phyloP scores from a whole-genome alignment of 2,888 invertebrate species.

The Sinohyriopsis cumingii region DNA sequence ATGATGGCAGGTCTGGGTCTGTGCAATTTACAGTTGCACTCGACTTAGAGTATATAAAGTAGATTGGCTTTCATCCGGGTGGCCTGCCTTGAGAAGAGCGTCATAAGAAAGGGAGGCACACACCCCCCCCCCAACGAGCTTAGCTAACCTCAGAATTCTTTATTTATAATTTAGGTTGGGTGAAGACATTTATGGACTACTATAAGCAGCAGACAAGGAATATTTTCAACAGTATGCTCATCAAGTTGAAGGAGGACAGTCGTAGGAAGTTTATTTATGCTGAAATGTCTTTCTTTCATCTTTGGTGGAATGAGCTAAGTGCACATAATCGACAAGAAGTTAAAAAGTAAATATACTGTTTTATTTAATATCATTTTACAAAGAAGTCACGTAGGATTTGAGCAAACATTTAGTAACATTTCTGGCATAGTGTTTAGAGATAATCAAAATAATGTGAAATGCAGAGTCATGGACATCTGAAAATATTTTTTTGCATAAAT shows the following conservation, averaged over 20 bases:
- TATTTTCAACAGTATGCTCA: conserved; percentile 92
- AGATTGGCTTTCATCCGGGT: no score
- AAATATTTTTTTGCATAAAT: no score
- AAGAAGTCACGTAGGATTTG: background rate
- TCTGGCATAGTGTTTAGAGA: background rate
- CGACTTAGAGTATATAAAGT: no score
- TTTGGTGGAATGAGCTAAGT: conserved; percentile 89
- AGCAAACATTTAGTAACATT: background rate
- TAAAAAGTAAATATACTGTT: conserved; percentile 63
- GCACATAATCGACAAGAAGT: conserved; percentile 77
- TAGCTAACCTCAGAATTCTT: background rate
- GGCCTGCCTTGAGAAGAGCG: no score
- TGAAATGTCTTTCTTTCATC: conserved; percentile 92
- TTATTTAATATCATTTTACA: background rate
- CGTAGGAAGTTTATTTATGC: conserved; percentile 97
- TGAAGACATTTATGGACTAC: conserved; percentile 96
- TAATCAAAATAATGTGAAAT: no score
- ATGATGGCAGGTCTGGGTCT: no score
- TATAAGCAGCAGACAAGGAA: conserved; percentile 89
- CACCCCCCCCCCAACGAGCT: no score
- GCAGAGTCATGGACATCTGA: no score
- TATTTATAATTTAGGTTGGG: conserved; percentile 81
- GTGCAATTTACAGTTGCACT: no score
- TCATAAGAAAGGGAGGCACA: no score
- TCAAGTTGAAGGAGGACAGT: conserved; percentile 84